Base-by-base conservation (phyloP, 2,888 invertebrate genomes). In the Ligdia adustata region DNA sequence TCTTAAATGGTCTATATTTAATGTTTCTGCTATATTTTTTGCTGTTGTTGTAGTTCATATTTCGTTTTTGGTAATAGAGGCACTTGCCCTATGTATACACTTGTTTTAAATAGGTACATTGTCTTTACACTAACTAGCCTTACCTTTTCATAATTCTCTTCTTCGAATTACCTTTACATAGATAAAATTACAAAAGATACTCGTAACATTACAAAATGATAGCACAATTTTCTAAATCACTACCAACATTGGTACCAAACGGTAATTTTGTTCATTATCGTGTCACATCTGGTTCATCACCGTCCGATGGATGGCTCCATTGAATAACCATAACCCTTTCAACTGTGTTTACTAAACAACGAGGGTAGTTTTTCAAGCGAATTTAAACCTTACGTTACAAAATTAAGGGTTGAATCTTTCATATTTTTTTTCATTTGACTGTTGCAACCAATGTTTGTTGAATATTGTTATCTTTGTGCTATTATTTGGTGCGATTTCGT, bases 241-340 rank as follows among this genome's bases (percentile, higher is more conserved):
- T 7, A 9, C 1, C 6, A 20, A 34, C 29, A 16, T 27, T 16
- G 31, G 12, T 34, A 40, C 54, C 55, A 57, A 56, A 57, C 52
- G 52, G 55, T 53, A 18, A 47, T 42, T 28, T 33, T 12, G 59
- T 66, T 66, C 63, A 64, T 67, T 66, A 62, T 51, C 49, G 53
- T 62, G 57, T 68, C 62, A 60, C 69, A 69, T 68, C 69, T 69
- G 69, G 66, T 57, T 37, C 39, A 55, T 26, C 33, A 51, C 55
- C 60, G 38, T 56, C 42, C 41, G 50, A 43, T 63, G 64, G 65
- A 62, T 48, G 35, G 39, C 41, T 46, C 35, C 39, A 39, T 46
- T 32, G 53, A 46, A 60, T 66, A 64, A 42, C n/a, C n/a, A n/a
- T 26, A 42, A 42, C 48, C 42, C 48, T 47, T 47, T 43, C 3